Evolutionary conservation across 2,113 vertebrate genomes (phyloP).

Genomic region (Nematolebias whitei): DNA sequence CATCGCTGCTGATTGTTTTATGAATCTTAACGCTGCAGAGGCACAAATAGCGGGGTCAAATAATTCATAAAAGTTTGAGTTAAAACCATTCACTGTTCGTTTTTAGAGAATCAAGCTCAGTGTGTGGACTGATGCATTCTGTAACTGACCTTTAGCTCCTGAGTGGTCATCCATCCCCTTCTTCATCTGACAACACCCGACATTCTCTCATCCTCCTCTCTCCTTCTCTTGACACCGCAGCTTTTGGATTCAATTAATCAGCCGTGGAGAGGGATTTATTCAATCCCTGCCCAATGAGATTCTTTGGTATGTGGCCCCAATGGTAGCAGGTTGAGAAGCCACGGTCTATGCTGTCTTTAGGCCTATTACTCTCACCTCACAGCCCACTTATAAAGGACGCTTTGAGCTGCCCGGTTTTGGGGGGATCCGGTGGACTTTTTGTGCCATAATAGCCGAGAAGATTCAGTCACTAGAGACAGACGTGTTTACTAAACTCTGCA

Average conservation of each 20-base stretch:
- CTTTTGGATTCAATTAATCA: conserved; percentile 76
- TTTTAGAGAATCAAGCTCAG: neutral
- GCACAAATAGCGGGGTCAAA: too few species aligned
- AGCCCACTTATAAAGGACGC: conserved; percentile 71
- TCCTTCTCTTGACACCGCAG: conserved; percentile 61
- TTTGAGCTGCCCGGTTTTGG: conserved; percentile 69
- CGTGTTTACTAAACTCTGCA: conserved; percentile 72
- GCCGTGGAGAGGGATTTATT: conserved; percentile 72
- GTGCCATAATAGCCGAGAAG: conserved; percentile 66
- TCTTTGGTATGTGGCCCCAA: conserved; percentile 70
- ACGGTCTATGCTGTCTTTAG: conserved; percentile 67
- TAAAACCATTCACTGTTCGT: too few species aligned
- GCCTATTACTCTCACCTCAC: conserved; percentile 81
- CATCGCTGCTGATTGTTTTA: too few species aligned
- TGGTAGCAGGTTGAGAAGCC: conserved; percentile 78
- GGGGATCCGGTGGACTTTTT: conserved; percentile 74
- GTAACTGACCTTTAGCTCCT: conserved; percentile 47
- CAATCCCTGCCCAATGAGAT: conserved; percentile 66
- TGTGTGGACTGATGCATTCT: conserved; percentile 44
- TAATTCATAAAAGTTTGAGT: too few species aligned
- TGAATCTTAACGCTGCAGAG: too few species aligned
- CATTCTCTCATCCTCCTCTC: conserved; percentile 44
- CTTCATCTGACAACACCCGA: conserved; percentile 43
- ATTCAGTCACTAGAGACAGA: conserved; percentile 60
- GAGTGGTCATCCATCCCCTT: conserved; percentile 42